phyloP scores from a whole-genome alignment of 2,797 vertebrate genomes.

The Sparus aurata region DNA sequence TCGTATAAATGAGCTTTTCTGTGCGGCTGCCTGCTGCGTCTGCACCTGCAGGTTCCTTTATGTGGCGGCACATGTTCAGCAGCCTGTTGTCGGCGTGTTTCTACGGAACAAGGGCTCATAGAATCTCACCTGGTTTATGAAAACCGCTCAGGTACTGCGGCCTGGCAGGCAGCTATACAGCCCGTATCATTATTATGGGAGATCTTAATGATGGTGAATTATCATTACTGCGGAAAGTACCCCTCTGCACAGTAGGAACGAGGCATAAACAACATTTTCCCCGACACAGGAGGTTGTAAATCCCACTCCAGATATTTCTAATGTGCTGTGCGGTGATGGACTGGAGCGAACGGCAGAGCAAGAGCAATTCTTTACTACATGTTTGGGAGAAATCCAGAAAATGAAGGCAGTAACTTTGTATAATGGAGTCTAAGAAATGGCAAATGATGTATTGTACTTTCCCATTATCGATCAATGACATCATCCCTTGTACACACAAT shows the following conservation, averaged over 20 bases:
- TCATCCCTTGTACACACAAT: not conserved
- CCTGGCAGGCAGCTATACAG: conserved; percentile 52
- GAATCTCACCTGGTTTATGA: conserved; percentile 43
- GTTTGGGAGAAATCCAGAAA: conserved; percentile 20
- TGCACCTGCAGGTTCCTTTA: conserved; percentile 24
- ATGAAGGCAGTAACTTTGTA: not conserved
- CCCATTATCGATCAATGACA: not conserved
- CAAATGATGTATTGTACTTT: not conserved
- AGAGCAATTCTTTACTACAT: conserved; percentile 4
- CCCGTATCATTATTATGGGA: conserved; percentile 64
- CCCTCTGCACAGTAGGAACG: conserved; percentile 43
- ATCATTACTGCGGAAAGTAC: conserved; percentile 67
- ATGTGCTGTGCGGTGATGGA: conserved; percentile 32
- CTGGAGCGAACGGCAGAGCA: not conserved
- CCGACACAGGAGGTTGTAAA: conserved; percentile 51
- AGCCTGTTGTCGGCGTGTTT: conserved; percentile 26
- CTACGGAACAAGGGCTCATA: not conserved
- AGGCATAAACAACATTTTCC: conserved; percentile 51
- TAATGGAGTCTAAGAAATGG: not conserved
- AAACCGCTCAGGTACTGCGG: conserved; percentile 31
- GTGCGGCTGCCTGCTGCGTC: conserved; percentile 15
- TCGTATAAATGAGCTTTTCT: not conserved
- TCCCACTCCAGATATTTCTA: conserved; percentile 47
- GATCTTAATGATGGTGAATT: conserved; percentile 69
- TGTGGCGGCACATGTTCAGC: conserved; percentile 8